Percentiles rank a stretch among this genome's conserved stretches.
Conservation (phyloP, 23 tunicate genomes). For the Ciona savignyi region DNA sequence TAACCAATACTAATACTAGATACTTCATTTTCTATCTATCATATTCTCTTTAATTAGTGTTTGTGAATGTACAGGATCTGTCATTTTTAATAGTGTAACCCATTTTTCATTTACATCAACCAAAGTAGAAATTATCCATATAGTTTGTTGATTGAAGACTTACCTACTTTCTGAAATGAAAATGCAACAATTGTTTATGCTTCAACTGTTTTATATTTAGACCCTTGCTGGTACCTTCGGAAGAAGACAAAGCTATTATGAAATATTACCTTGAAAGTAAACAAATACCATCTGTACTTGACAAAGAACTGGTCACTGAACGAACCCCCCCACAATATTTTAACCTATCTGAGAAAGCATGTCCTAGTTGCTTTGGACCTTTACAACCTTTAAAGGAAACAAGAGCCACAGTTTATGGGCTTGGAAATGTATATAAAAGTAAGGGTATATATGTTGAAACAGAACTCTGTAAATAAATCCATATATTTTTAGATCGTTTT, state of each 20-base stretch:
- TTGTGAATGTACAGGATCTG: too few relatives aligned
- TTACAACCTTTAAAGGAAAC: neutral
- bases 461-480: neutral
- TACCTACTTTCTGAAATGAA: too few relatives aligned
- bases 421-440: constrained; percentile 8
- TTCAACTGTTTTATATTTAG: too few relatives aligned
- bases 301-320: neutral
- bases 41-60: too few relatives aligned
- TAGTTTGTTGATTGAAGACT: too few relatives aligned
- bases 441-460: neutral
- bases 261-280: constrained; percentile 1
- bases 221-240: too few relatives aligned
- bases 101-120: too few relatives aligned
- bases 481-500: neutral
- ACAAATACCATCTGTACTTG: neutral
- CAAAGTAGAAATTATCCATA: too few relatives aligned
- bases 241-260: neutral
- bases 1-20: too few relatives aligned
- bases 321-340: neutral
- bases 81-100: too few relatives aligned
- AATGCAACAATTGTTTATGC: too few relatives aligned
- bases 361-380: neutral
- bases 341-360: neutral
- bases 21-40: too few relatives aligned
- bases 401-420: constrained; percentile 9